These are phyloP conservation scores for Eilema griseolum DNA, from an alignment of 2,888 invertebrate genomes.

Conservation along the genomic window DNA sequence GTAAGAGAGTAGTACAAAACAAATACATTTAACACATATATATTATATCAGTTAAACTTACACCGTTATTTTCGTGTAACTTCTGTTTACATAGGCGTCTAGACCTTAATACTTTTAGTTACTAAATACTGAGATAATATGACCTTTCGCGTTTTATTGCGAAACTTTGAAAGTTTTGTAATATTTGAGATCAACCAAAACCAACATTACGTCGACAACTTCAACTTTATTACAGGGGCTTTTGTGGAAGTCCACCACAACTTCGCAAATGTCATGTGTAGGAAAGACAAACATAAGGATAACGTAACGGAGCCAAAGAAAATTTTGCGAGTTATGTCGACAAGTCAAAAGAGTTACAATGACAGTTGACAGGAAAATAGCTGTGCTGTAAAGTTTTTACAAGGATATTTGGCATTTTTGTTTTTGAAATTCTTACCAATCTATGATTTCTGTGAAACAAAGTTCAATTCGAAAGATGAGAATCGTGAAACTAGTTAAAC, in stretches of 20 bases:
- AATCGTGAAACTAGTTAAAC: background rate
- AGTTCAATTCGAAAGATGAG: constrained; percentile 2
- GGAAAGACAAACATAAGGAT: no score
- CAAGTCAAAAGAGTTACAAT: background rate
- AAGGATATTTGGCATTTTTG: no score
- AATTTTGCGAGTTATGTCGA: no score
- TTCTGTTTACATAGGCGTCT: constrained; percentile 12
- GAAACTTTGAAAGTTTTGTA: constrained; percentile 14
- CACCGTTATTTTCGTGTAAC: constrained; percentile 9
- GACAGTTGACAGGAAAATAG: no score
- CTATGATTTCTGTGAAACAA: background rate
- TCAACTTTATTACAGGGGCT: no score
- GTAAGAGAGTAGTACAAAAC: background rate
- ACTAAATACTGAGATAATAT: constrained; percentile 11
- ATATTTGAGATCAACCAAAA: background rate
- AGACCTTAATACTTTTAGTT: background rate
- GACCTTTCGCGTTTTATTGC: constrained; percentile 42
- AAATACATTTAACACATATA: background rate
- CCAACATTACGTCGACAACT: background rate
- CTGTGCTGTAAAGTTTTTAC: no score
- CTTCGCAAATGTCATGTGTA: no score
- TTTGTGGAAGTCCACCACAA: no score
- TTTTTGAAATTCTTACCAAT: background rate
- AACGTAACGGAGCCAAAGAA: no score
- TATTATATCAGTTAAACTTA: background rate